These are phyloP conservation scores for Chloroclystis v-ata DNA, from an alignment of 2,888 invertebrate genomes.

Conservation along the genomic window DNA sequence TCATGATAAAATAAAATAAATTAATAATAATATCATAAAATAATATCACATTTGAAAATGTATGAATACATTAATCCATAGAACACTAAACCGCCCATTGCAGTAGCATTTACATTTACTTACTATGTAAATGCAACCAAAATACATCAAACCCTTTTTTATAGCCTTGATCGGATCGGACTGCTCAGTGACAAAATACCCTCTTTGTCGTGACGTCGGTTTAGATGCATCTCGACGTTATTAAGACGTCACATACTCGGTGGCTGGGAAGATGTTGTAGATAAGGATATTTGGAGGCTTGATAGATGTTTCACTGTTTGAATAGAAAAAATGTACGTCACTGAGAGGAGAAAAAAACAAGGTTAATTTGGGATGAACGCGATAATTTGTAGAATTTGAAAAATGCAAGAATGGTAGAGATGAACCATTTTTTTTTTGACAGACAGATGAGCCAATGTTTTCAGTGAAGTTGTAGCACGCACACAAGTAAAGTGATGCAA, in stretches of 20 bases:
- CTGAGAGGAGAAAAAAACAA: not conserved
- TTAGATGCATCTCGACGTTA: constrained; percentile 73
- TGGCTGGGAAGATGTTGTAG: constrained; percentile 64
- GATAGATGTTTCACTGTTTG: constrained; percentile 43
- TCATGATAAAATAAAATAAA: no score
- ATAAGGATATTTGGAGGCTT: constrained; percentile 57
- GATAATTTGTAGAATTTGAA: not conserved
- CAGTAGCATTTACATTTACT: no score
- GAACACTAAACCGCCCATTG: no score
- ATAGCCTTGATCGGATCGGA: constrained; percentile 63
- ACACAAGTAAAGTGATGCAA: no score
- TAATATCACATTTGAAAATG: no score
- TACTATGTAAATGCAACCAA: constrained; percentile 3
- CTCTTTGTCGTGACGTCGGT: constrained; percentile 64
- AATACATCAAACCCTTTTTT: constrained; percentile 38
- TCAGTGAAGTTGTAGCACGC: no score
- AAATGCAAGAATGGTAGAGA: no score
- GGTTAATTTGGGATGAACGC: not conserved
- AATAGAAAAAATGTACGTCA: constrained; percentile 11
- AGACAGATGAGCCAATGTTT: no score
- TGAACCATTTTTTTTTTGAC: no score
- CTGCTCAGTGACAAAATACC: constrained; percentile 75
- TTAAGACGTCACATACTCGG: constrained; percentile 77
- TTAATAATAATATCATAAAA: no score
- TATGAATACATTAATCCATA: no score